A percentile compares a stretch with the other conserved stretches of the same genome.
Conservation (phyloP, 2,113 vertebrate genomes). For the Chascanopsetta lugubris region DNA sequence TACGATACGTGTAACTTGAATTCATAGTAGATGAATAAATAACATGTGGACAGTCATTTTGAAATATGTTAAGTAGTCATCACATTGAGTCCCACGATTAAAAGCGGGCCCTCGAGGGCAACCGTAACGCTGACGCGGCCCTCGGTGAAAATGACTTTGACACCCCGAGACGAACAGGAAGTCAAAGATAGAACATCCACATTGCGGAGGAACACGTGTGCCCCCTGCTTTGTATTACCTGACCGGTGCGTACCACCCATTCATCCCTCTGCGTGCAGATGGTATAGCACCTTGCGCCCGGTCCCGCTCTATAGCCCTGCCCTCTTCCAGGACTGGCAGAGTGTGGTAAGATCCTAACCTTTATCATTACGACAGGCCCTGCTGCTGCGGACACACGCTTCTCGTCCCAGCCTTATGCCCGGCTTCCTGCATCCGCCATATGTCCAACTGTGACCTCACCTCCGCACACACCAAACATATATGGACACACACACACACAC, state of each 20-base stretch:
- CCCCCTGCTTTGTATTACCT: constrained; percentile 53
- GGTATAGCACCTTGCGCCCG: constrained; percentile 62
- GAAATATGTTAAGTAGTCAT: too few species aligned
- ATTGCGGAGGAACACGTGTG: constrained; percentile 38
- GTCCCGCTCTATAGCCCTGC: constrained; percentile 65
- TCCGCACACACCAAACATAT: constrained; percentile 3
- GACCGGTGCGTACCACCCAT: constrained; percentile 52
- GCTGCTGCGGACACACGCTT: constrained; percentile 68
- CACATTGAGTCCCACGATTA: too few species aligned
- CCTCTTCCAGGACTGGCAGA: constrained; percentile 68
- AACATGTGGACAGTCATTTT: too few species aligned
- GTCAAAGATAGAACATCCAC: constrained; percentile 37
- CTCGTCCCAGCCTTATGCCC: constrained; percentile 70
- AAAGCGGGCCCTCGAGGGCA: too few species aligned
- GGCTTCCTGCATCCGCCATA: constrained; percentile 71
- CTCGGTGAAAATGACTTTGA: too few species aligned
- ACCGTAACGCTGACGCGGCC: too few species aligned
- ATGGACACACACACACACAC: constrained; percentile 6
- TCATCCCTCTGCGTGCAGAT: constrained; percentile 71
- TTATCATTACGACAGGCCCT: constrained; percentile 73
- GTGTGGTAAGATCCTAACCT: constrained; percentile 72
- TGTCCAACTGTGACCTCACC: constrained; percentile 57
- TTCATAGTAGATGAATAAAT: too few species aligned
- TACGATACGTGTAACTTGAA: too few species aligned
- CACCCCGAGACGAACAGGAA: constrained; percentile 18